phyloP scores from a whole-genome alignment of 2,888 invertebrate genomes.

The Yponomeuta cagnagella region DNA sequence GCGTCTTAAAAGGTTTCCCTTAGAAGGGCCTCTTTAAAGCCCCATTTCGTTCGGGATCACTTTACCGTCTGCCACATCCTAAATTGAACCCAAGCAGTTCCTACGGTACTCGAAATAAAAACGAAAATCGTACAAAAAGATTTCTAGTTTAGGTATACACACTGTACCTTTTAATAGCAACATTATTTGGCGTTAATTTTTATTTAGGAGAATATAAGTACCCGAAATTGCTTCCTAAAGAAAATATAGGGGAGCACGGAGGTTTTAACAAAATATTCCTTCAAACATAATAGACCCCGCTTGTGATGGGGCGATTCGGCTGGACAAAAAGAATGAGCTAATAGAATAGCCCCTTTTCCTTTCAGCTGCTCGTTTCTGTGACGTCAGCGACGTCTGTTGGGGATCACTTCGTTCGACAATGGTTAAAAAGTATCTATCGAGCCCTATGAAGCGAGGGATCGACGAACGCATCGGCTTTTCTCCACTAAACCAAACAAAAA shows the following conservation, averaged over 20 bases:
- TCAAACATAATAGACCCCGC: not conserved
- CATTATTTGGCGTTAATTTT: conserved; percentile 29
- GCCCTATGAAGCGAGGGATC: too few relatives aligned
- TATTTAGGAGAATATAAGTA: conserved; percentile 28
- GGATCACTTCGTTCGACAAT: not conserved
- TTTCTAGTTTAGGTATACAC: not conserved
- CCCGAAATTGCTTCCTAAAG: conserved; percentile 37
- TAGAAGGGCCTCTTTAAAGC: not conserved
- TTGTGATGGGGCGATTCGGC: not conserved
- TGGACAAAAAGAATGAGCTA: not conserved
- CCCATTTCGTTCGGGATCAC: not conserved
- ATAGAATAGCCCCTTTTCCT: not conserved
- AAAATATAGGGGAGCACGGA: conserved; percentile 29
- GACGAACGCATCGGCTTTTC: too few relatives aligned
- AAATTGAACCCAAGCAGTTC: not conserved
- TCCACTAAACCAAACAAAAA: too few relatives aligned
- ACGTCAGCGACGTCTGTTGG: not conserved
- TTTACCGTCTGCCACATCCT: not conserved
- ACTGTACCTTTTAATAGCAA: not conserved
- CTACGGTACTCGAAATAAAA: not conserved
- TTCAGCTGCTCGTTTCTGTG: not conserved
- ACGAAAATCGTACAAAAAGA: not conserved
- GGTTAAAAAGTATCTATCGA: not conserved
- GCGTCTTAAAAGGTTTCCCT: not conserved
- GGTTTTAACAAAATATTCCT: conserved; percentile 2